Percentiles rank a stretch among this genome's conserved stretches.
Evolutionary conservation across 2,113 vertebrate species (phyloP).

Genomic region (Anser brachyrhynchus): DNA sequence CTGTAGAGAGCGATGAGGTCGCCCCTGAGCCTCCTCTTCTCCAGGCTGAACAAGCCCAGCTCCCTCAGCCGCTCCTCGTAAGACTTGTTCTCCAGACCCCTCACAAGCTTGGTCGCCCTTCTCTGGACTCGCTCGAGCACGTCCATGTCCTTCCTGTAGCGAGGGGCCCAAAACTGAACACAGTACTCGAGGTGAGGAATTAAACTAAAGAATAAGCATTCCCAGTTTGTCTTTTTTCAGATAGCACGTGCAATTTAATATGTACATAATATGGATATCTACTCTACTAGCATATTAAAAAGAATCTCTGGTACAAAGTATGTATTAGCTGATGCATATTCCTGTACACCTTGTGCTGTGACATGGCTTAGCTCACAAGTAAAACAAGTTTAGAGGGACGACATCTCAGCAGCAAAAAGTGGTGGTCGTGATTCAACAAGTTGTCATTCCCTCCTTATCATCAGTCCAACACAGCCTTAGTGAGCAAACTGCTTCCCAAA

Average conservation of each 20-base stretch:
- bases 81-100: no score
- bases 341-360: neutral
- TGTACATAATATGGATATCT: neutral
- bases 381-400: neutral
- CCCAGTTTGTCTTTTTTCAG: neutral
- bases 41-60: no score
- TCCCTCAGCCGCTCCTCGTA: no score
- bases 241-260: neutral
- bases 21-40: no score
- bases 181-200: no score
- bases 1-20: no score
- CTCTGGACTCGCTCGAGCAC: no score
- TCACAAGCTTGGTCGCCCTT: no score
- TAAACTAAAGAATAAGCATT: neutral
- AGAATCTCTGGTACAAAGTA: neutral
- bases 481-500: neutral
- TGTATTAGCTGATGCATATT: neutral
- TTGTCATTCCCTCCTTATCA: neutral
- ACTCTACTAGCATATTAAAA: neutral
- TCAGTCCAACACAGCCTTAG: accelerated
- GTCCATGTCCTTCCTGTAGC: no score
- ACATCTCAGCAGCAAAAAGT: neutral
- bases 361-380: neutral
- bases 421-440: neutral
- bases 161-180: no score